Base-by-base conservation (phyloP, 2,888 invertebrate species). In the Uropetala carovei region DNA sequence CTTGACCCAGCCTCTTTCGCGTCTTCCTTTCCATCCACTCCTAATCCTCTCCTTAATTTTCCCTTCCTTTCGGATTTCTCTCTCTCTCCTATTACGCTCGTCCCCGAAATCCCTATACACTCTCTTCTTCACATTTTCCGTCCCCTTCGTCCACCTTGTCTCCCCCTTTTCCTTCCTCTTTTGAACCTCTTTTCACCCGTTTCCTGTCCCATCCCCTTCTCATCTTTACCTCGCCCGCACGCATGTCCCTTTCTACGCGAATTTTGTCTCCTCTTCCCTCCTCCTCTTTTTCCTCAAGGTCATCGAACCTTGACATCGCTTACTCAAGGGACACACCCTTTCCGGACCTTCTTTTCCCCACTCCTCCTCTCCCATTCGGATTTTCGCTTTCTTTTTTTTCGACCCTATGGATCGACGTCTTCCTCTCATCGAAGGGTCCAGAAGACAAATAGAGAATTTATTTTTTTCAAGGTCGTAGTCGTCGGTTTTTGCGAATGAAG, bases 221-320 rank as follows among this genome's bases (percentile, higher is more conserved):
- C 7, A n/a, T 68, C 18, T 68, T 22, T 18, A 22, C 7, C 22
- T 68, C 22, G 16, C 18, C 4, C 68, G 68, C 68, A 10, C 64
- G 43, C 43, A 43, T 64, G 14, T 64, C 18, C n/a, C 68, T 68
- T 68, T 18, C 68, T 9, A 18, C 1, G n/a, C 68, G 18, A 68
- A 16, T 16, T 68, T 68, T n/a, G 0, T n/a, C 68, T n/a, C 22
- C 18, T 18, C n/a, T 18, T 16, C 14, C 68, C 14, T n/a, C 18
- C n/a, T 18, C 68, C n/a, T 18, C 68, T 18, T 0, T 68, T 68
- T 18, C n/a, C 68, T n/a, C 18, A 22, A 56, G 83, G 18, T 83
- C 83, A 56, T 43, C 84, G 84, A 84, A 16, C 84, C 84, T 56
- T 84, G 84, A 84, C 84, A 56, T 56, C 56, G 56, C 43, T 83